Evolutionary conservation across 2,113 vertebrate genomes (phyloP), one percentile per base, ranked within the genome.

Genomic region (Epinephelus moara): DNA sequence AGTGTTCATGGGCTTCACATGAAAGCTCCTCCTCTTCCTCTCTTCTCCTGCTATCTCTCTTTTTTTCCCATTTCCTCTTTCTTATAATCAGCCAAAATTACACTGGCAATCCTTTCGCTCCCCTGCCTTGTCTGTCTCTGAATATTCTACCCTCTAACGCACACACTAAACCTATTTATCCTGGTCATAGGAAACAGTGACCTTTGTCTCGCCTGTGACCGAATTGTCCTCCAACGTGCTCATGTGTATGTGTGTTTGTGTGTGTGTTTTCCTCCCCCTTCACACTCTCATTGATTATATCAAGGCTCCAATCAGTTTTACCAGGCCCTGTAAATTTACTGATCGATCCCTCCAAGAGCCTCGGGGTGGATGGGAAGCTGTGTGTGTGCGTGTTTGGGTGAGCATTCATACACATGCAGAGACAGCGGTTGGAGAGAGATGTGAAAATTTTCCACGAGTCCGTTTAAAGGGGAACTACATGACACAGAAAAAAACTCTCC

Each of bases 241-340:
- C 23, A 21, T 62, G 53, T 68, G 53, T 42, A 23, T 72, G 66
- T 37, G 53, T 77, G 1, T 75, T 37, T 6, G 25, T 61, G 10
- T 25, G 45, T 55, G 59, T 78, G 70, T 80, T 25, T 56, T 72
- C 30, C 49, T 40, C 85, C 17, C 68, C 78, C 86, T 84, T 87
- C 70, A 82, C 67, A 70, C 67, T 30, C 45, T 42, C 64, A 92
- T 85, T 90, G 90, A 94, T 90, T 76, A 79, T 49, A 89, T 85
- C 55, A 73, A 81, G 78, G 84, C 81, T 85, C 76, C 85, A 90
- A 88, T 90, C 85, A 82, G 73, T 73, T 71, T 90, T 69, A 89
- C 71, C 85, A 82, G 68, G 67, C 56, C 72, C 84, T 66, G 80
- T 78, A 88, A 87, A 90, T 90, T 85, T 59, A 89, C 84, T 49